Conservation (phyloP, 2,113 vertebrate genomes). For the Rhodinocichla rosea region DNA sequence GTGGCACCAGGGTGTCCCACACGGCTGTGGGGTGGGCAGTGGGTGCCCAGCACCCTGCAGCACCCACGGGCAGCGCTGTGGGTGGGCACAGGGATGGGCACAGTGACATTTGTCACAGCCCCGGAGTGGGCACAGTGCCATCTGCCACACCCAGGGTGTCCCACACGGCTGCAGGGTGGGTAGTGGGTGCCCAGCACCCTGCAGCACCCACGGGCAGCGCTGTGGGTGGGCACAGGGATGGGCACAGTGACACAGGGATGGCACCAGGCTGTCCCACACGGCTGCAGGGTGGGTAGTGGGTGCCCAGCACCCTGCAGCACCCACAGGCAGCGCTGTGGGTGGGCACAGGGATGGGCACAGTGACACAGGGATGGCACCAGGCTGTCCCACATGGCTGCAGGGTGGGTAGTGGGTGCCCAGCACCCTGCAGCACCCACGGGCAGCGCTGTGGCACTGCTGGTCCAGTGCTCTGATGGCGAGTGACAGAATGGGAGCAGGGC, state of each 20-base stretch:
- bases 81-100: too few relatives aligned
- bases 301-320: too few relatives aligned
- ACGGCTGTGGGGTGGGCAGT: too few relatives aligned
- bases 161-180: rapidly evolving
- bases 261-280: too few relatives aligned
- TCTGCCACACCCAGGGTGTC: rapidly evolving
- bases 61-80: too few relatives aligned
- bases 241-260: too few relatives aligned
- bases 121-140: too few relatives aligned
- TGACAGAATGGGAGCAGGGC: conserved; percentile 66
- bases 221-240: not conserved
- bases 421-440: not conserved
- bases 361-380: rapidly evolving
- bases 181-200: not conserved
- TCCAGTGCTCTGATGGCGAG: conserved; percentile 20
- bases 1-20: too few relatives aligned
- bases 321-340: too few relatives aligned
- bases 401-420: not conserved
- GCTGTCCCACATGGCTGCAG: rapidly evolving
- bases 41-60: too few relatives aligned
- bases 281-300: too few relatives aligned
- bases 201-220: not conserved
- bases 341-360: too few relatives aligned
- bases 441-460: not conserved
- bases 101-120: not conserved